Percentiles rank a stretch among this genome's conserved stretches.
Evolutionary conservation across 2,888 invertebrate genomes (phyloP).

Genomic region (Polydrusus tereticollis): DNA sequence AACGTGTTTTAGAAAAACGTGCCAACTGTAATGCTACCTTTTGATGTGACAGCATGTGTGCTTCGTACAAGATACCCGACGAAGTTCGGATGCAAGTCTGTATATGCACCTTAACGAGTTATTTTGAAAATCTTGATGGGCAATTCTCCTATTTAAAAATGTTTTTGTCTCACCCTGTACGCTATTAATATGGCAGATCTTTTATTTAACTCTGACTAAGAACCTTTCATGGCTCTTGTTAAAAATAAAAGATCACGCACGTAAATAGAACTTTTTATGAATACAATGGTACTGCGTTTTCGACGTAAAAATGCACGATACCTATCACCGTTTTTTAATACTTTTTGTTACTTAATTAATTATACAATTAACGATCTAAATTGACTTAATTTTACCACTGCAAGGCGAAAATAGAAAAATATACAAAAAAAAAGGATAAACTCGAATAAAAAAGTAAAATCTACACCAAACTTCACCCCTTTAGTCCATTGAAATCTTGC

Average conservation of each 20-base stretch:
- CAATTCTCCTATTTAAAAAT: neutral
- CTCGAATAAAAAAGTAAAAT: too few species aligned
- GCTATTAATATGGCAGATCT: neutral
- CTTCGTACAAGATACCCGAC: too few species aligned
- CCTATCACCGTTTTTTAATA: constrained; percentile 43
- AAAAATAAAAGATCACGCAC: too few species aligned
- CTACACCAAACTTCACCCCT: too few species aligned
- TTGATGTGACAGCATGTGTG: too few species aligned
- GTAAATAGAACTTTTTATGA: constrained; percentile 4
- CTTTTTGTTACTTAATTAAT: constrained; percentile 31
- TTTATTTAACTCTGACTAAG: too few species aligned
- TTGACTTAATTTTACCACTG: neutral
- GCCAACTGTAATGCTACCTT: too few species aligned
- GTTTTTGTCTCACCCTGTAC: constrained; percentile 9
- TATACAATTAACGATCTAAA: constrained; percentile 6
- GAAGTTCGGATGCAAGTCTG: too few species aligned
- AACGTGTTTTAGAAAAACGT: too few species aligned
- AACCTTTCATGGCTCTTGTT: too few species aligned
- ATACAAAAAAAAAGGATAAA: neutral
- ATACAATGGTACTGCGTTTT: constrained; percentile 35
- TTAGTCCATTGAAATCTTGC: too few species aligned
- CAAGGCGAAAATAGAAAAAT: neutral
- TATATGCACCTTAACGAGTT: too few species aligned
- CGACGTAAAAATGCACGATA: constrained; percentile 29
- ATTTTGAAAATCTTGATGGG: neutral